Conservation (phyloP, 2,113 vertebrate species). For the Cebidichthys violaceus region DNA sequence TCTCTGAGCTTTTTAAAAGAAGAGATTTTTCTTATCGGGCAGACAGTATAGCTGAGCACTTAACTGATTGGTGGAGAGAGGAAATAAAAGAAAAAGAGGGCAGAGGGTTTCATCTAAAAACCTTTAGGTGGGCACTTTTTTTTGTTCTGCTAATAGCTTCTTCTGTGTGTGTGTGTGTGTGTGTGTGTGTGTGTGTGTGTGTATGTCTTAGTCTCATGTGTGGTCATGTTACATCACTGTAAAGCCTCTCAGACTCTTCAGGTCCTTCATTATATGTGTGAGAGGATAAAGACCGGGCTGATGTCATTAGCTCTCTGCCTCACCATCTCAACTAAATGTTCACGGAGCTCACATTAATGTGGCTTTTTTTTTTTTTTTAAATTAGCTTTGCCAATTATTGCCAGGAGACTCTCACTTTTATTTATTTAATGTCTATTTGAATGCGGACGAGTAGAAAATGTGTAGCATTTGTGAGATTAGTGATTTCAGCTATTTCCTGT, state of each 20-base stretch:
- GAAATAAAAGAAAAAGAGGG: background rate
- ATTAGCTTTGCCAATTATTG: constrained; percentile 9
- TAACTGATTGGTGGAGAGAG: background rate
- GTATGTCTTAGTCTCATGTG: constrained; percentile 15
- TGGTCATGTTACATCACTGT: constrained; percentile 59
- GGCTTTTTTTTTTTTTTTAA: background rate
- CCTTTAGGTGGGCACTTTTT: constrained; percentile 35
- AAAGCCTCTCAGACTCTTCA: constrained; percentile 71
- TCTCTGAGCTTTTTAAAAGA: constrained; percentile 14
- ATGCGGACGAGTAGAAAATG: background rate
- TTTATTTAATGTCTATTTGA: constrained; percentile 6
- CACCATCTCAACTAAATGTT: constrained; percentile 2
- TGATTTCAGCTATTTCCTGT: background rate
- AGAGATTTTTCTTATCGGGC: background rate
- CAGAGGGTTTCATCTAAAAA: constrained; percentile 43
- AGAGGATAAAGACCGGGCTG: constrained; percentile 63
- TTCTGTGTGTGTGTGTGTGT: constrained; percentile 7
- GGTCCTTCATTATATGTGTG: constrained; percentile 52
- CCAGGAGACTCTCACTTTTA: background rate
- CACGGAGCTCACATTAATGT: constrained; percentile 16
- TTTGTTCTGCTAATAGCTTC: constrained; percentile 30
- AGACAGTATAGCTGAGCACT: constrained; percentile 24
- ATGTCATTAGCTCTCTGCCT: constrained; percentile 65
- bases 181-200: constrained; percentile 7
- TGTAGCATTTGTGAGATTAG: background rate